These are phyloP conservation scores for Drosophila ohnishii DNA, from an alignment of 1,140 invertebrate genomes.

Conservation along the genomic window DNA sequence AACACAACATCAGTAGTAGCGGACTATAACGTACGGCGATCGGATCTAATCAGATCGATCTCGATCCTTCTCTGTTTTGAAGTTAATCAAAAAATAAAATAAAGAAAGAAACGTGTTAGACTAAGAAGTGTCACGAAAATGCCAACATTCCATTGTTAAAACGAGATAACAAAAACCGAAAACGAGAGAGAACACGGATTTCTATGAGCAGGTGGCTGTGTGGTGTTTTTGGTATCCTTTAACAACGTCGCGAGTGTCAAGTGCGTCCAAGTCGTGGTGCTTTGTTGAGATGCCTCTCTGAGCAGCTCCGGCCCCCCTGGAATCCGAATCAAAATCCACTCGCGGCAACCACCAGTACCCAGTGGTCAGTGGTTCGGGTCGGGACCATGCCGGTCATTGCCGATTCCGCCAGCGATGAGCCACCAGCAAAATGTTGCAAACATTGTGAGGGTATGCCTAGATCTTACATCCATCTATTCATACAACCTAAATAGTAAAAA, in stretches of 20 bases:
- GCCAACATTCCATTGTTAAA: slow-evolving; percentile 38
- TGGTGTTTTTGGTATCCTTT: slow-evolving; percentile 3
- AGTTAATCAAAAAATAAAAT: not conserved
- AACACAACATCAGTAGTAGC: slow-evolving; percentile 56
- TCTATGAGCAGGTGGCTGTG: slow-evolving; percentile 31
- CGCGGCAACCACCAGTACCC: slow-evolving; percentile 14
- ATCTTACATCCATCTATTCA: slow-evolving; percentile 59
- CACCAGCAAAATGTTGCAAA: slow-evolving; percentile 83
- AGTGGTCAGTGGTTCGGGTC: slow-evolving; percentile 36
- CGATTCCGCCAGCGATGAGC: slow-evolving; percentile 81
- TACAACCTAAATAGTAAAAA: slow-evolving; percentile 1
- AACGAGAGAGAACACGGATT: slow-evolving; percentile 25
- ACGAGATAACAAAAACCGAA: slow-evolving; percentile 5
- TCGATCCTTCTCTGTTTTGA: slow-evolving; percentile 20
- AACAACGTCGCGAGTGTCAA: slow-evolving; percentile 24
- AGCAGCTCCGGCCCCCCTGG: slow-evolving; percentile 9
- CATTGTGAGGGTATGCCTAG: slow-evolving; percentile 83
- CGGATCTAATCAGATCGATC: slow-evolving; percentile 45
- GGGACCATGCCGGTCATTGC: slow-evolving; percentile 83
- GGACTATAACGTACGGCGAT: slow-evolving; percentile 60
- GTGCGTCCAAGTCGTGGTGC: slow-evolving; percentile 24
- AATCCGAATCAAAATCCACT: slow-evolving; percentile 10
- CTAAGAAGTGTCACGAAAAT: slow-evolving; percentile 39
- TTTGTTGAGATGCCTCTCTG: slow-evolving; percentile 11
- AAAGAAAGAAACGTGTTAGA: slow-evolving; percentile 18